Percentiles rank a stretch among this genome's conserved stretches.
These are phyloP conservation scores for Sebastes variabilis DNA, from an alignment of 2,797 vertebrate genomes.

Conservation along the genomic window DNA sequence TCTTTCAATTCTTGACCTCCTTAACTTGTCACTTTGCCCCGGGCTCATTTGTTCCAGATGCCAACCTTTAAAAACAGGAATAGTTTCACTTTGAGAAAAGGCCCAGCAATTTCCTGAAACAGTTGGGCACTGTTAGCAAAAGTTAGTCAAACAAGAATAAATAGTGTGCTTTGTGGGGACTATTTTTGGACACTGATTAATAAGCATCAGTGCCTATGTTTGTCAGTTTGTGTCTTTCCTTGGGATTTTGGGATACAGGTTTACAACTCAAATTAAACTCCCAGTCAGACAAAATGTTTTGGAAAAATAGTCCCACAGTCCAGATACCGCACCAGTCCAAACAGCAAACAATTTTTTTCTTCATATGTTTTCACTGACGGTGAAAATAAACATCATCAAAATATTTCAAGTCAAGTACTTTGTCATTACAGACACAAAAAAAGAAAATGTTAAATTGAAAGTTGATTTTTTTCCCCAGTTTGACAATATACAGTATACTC, in stretches of 20 bases:
- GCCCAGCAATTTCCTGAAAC: neutral
- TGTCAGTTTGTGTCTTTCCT: neutral
- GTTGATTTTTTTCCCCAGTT: no score
- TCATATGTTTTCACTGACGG: neutral
- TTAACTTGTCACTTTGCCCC: neutral
- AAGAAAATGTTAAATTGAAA: neutral
- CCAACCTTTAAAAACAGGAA: neutral
- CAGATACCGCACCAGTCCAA: neutral
- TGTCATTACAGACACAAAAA: neutral
- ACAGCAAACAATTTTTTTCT: neutral
- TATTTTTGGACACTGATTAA: neutral
- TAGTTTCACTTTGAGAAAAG: neutral
- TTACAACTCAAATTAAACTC: neutral
- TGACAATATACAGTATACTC: neutral
- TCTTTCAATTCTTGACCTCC: neutral
- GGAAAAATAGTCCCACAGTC: neutral
- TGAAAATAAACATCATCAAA: neutral
- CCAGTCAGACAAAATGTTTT: neutral
- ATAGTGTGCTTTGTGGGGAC: neutral
- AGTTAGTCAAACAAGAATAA: neutral
- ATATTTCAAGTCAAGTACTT: neutral
- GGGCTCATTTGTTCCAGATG: neutral
- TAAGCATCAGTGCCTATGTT: no score
- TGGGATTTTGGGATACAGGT: neutral
- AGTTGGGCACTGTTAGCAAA: neutral